Evolutionary conservation across 2,888 invertebrate species (phyloP).

Genomic region (Drosophila fulvimacula): DNA sequence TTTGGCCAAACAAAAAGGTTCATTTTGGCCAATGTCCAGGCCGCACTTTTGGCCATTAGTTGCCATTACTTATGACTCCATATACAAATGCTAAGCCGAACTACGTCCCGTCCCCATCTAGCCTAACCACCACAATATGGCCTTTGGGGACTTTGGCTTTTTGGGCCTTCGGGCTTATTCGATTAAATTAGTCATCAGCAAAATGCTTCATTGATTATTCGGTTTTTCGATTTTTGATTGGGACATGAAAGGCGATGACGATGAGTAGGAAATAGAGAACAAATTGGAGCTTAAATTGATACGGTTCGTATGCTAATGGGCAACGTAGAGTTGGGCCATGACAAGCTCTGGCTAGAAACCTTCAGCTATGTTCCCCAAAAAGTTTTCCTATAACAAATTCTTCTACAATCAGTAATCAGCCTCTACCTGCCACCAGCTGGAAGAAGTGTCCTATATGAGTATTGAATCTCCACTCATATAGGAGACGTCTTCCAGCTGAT

Average conservation of each 20-base stretch:
- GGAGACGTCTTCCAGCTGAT: too few relatives aligned
- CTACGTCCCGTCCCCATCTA: background rate
- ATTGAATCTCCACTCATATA: too few relatives aligned
- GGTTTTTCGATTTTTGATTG: constrained; percentile 23
- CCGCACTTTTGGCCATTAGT: constrained; percentile 44
- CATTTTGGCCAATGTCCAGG: constrained; percentile 16
- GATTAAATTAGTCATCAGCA: constrained; percentile 45
- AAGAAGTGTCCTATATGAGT: too few relatives aligned
- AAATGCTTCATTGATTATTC: constrained; percentile 43
- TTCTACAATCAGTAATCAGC: too few relatives aligned
- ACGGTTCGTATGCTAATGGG: background rate
- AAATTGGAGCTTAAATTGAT: background rate
- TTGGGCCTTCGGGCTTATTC: constrained; percentile 13
- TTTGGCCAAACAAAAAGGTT: constrained; percentile 61
- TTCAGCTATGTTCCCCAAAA: rapidly evolving
- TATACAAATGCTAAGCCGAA: constrained; percentile 1
- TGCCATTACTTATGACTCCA: constrained; percentile 52
- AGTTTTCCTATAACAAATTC: background rate
- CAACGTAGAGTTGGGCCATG: background rate
- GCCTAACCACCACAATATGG: constrained; percentile 1
- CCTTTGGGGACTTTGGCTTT: background rate
- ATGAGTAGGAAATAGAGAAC: background rate
- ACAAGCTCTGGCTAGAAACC: background rate
- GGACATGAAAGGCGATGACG: too few relatives aligned
- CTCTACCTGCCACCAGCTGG: too few relatives aligned